Conservation (phyloP, 2,888 invertebrate genomes). For the Mechanitis messenoides region DNA sequence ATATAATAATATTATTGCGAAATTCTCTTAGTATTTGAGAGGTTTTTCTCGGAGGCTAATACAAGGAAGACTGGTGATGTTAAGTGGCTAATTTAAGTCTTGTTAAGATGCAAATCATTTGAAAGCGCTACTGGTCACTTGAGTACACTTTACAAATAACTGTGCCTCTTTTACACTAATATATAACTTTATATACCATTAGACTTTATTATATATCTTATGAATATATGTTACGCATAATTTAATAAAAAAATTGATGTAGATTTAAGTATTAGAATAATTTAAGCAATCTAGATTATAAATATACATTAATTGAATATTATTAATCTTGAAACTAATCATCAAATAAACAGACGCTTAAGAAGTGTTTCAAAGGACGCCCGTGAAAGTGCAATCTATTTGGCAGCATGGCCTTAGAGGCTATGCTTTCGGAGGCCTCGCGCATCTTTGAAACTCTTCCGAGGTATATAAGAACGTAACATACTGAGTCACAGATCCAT, state of each 20-base stretch:
- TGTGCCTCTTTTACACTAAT: slow-evolving; percentile 31
- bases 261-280: no score
- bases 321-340: no score
- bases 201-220: no score
- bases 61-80: background rate
- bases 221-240: no score
- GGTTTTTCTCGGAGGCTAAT: background rate
- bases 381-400: slow-evolving; percentile 55
- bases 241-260: no score
- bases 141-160: slow-evolving; percentile 35
- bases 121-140: slow-evolving; percentile 53
- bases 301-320: no score
- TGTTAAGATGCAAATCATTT: slow-evolving; percentile 59
- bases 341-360: no score
- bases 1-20: no score
- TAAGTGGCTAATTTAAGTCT: slow-evolving; percentile 23
- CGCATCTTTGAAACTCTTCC: slow-evolving; percentile 69
- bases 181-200: background rate
- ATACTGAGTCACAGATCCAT: slow-evolving; percentile 63
- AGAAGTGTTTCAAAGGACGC: background rate
- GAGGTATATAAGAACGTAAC: slow-evolving; percentile 73
- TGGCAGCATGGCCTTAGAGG: slow-evolving; percentile 35
- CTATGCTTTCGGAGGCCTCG: slow-evolving; percentile 60
- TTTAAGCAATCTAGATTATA: no score
- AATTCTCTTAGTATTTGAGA: background rate